Evolutionary conservation across 2,797 vertebrate species (phyloP).

Genomic region (Chelidonichthys spinosus): DNA sequence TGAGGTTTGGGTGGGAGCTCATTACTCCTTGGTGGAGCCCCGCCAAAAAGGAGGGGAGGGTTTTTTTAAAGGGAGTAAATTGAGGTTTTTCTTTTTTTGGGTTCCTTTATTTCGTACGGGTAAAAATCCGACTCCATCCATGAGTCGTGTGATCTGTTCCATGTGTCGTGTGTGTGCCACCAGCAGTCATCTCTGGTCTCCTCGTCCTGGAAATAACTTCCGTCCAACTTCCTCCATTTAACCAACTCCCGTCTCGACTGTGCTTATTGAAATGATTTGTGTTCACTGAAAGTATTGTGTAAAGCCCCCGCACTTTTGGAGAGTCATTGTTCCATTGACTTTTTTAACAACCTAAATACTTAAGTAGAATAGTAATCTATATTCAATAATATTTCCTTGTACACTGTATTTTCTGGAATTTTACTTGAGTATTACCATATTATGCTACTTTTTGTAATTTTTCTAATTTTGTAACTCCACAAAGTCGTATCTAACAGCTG

Average conservation of each 20-base stretch:
- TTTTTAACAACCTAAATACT: constrained; percentile 1
- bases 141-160: constrained; percentile 79
- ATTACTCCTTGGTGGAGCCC: constrained; percentile 77
- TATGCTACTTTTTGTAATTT: neutral
- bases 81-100: constrained; percentile 81
- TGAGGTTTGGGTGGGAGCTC: constrained; percentile 82
- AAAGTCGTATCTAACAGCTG: neutral
- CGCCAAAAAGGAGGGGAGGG: constrained; percentile 72
- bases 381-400: neutral
- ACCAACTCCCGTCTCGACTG: constrained; percentile 46
- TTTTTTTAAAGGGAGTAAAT: constrained; percentile 82
- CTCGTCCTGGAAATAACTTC: constrained; percentile 69
- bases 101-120: constrained; percentile 80
- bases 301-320: neutral
- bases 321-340: too few relatives aligned
- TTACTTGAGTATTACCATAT: neutral
- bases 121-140: constrained; percentile 74
- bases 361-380: neutral
- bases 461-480: neutral
- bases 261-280: constrained; percentile 16
- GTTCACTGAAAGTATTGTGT: constrained; percentile 18
- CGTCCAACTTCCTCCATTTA: constrained; percentile 52
- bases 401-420: neutral
- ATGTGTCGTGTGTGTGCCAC: constrained; percentile 78
- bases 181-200: constrained; percentile 62